Base-by-base conservation (phyloP, 2,113 vertebrate genomes). In the Silurus meridionalis region DNA sequence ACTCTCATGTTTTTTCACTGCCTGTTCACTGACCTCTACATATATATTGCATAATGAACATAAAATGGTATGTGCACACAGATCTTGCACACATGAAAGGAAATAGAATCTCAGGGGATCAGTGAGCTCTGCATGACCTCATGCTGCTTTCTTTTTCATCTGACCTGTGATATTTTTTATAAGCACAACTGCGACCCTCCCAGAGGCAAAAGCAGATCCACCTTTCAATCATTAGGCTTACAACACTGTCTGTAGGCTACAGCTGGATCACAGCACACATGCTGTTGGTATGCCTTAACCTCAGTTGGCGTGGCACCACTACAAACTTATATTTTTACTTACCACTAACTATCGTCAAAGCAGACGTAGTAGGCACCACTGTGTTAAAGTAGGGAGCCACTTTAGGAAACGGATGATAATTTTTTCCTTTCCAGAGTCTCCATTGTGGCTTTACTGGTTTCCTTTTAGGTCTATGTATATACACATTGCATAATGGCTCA, bases 401-500 rank as follows among this genome's bases (percentile, higher is more conserved):
- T 87, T 84, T 60, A 64, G 66, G 80, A 86, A 88, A 81, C 63
- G 83, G 52, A 80, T 78, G 74, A 15, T 81, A 81, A 74, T 77
- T 83, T 53, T 91, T 87, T 88, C 88, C 90, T 92, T 91, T 90
- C 92, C 87, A 85, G 78, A 91, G 90, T 83, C 85, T 19, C 83
- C 83, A 75, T 78, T 21, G 64, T 87, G 88, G 88, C 66, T 15
- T 53, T 19, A 53, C 78, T 52, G 88, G 91, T 88, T 93, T 91
- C 71, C 88, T 69, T 74, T 83, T 74, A 83, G 87, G 28, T 25
- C 48, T 82, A 21, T 71, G 61, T 88, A 77, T 87, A 66, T 28
- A 66, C 66, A 48, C 37, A 19, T 53, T 48, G 21, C 60, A 53
- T 52, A 83, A 14, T 71, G 8, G 19, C 1, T 28, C 14, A 17